Percentiles rank a stretch among this genome's conserved stretches.
These are phyloP conservation scores for Perithous albicinctus DNA, from an alignment of 2,888 invertebrate species.

Conservation along the genomic window DNA sequence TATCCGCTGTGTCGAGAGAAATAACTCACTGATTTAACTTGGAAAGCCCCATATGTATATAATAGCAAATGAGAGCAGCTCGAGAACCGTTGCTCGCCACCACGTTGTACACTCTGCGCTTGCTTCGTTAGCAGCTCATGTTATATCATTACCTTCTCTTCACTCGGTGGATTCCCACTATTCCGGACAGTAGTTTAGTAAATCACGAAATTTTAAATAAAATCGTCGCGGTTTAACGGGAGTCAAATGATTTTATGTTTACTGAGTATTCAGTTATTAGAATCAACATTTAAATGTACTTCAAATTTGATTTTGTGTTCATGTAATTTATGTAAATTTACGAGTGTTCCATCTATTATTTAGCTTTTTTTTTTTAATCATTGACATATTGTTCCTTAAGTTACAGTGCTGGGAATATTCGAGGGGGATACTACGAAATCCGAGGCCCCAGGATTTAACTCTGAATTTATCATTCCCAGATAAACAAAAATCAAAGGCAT, in stretches of 20 bases:
- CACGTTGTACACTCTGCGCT: conserved; percentile 16
- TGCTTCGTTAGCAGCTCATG: conserved; percentile 55
- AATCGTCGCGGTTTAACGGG: neutral
- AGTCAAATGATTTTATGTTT: neutral
- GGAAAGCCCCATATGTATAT: too few relatives aligned
- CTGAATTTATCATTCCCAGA: too few relatives aligned
- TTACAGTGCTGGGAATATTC: too few relatives aligned
- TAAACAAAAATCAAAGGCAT: too few relatives aligned
- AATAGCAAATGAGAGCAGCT: conserved; percentile 17
- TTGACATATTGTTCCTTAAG: too few relatives aligned
- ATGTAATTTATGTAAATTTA: neutral
- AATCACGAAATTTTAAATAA: neutral
- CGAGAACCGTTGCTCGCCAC: conserved; percentile 11
- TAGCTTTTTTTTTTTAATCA: neutral
- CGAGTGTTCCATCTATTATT: neutral
- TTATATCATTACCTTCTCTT: conserved; percentile 48
- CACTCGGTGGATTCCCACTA: neutral
- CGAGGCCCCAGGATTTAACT: too few relatives aligned
- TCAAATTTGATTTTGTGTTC: neutral
- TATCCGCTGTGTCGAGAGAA: too few relatives aligned
- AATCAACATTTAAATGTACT: neutral
- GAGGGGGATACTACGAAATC: too few relatives aligned
- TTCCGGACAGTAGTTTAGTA: neutral
- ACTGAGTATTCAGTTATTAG: neutral
- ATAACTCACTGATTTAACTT: too few relatives aligned